Percentiles rank a stretch among this genome's conserved stretches.
Conservation (phyloP, 2,797 vertebrate species). For the Hyperoplus immaculatus region DNA sequence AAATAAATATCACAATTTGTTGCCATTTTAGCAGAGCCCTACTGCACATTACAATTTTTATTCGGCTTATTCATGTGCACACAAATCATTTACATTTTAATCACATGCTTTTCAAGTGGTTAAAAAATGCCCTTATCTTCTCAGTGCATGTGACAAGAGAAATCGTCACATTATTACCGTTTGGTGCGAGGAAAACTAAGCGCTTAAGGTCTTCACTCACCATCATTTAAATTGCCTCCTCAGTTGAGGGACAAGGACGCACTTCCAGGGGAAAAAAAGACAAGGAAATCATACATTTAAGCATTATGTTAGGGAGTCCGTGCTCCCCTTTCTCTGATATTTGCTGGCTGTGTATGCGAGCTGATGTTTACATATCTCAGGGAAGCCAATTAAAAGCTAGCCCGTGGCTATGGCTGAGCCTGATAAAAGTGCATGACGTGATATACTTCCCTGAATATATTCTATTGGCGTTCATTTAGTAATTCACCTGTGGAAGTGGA, state of each 20-base stretch:
- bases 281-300: slow-evolving; percentile 26
- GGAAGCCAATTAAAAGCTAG: slow-evolving; percentile 83
- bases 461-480: slow-evolving; percentile 40
- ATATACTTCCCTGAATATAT: slow-evolving; percentile 63
- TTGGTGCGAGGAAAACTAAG: slow-evolving; percentile 17
- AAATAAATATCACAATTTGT: too few species aligned
- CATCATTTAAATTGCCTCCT: slow-evolving; percentile 37
- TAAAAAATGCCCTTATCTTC: slow-evolving; percentile 31
- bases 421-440: slow-evolving; percentile 64
- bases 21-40: too few species aligned
- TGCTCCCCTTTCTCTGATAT: slow-evolving; percentile 59
- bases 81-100: slow-evolving; percentile 1
- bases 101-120: slow-evolving; percentile 24
- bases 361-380: slow-evolving; percentile 76
- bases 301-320: slow-evolving; percentile 18
- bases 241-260: slow-evolving; percentile 28
- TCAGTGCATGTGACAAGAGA: slow-evolving; percentile 13
- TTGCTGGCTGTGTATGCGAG: slow-evolving; percentile 60
- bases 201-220: slow-evolving; percentile 35
- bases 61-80: slow-evolving; percentile 13
- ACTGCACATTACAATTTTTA: slow-evolving; percentile 16
- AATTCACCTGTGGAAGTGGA: slow-evolving; percentile 67
- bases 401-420: slow-evolving; percentile 70
- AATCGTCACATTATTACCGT: slow-evolving; percentile 17
- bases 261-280: slow-evolving; percentile 13